phyloP scores from a whole-genome alignment of 2,797 vertebrate genomes.

The Echiichthys vipera region DNA sequence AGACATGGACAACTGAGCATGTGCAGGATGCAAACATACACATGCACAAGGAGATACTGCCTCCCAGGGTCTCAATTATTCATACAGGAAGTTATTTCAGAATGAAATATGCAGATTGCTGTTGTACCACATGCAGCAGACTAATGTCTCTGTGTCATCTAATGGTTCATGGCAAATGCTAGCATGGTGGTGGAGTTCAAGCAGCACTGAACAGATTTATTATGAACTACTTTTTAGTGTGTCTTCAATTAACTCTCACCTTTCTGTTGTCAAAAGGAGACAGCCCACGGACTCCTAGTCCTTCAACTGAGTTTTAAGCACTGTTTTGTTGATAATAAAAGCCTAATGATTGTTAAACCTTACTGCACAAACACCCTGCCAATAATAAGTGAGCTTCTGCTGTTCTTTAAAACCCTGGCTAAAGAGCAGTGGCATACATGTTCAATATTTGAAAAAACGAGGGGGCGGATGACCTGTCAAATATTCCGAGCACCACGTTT shows the following conservation, averaged over 20 bases:
- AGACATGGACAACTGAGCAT: slow-evolving; percentile 11
- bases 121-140: slow-evolving; percentile 54
- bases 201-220: slow-evolving; percentile 21
- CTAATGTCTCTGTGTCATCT: slow-evolving; percentile 62
- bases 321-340: slow-evolving; percentile 26
- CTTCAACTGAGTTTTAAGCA: slow-evolving; percentile 26
- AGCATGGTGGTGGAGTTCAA: slow-evolving; percentile 19
- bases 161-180: slow-evolving; percentile 55
- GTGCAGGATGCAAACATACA: slow-evolving; percentile 46
- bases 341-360: slow-evolving; percentile 18
- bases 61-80: slow-evolving; percentile 76
- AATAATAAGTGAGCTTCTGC: neutral
- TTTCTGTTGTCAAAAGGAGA: slow-evolving; percentile 36
- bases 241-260: slow-evolving; percentile 27
- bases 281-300: slow-evolving; percentile 18
- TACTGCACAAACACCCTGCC: slow-evolving; percentile 21
- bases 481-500: slow-evolving; percentile 33
- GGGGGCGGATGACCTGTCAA: slow-evolving; percentile 22
- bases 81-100: slow-evolving; percentile 74
- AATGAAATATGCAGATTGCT: slow-evolving; percentile 80
- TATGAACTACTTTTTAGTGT: slow-evolving; percentile 38
- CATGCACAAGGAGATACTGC: slow-evolving; percentile 31
- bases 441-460: slow-evolving; percentile 31
- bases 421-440: slow-evolving; percentile 14
- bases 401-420: slow-evolving; percentile 23